Conservation (phyloP, 2,888 invertebrate genomes). For the Ormyrus rosae region DNA sequence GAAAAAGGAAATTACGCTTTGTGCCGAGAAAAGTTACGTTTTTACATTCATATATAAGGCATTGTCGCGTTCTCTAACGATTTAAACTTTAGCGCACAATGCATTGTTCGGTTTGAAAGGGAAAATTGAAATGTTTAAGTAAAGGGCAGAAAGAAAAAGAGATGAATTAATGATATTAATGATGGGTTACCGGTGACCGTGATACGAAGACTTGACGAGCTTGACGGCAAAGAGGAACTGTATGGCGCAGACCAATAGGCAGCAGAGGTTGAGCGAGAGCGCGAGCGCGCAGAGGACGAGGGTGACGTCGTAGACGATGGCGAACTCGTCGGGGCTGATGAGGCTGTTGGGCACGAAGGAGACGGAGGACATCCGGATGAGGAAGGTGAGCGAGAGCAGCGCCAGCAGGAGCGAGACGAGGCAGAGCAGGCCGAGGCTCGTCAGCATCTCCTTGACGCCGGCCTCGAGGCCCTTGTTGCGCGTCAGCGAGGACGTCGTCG, state of each 20-base stretch:
- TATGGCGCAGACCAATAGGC: slow-evolving; percentile 93
- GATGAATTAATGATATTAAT: background rate
- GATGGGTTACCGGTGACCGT: slow-evolving; percentile 69
- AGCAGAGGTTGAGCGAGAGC: slow-evolving; percentile 91
- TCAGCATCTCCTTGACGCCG: slow-evolving; percentile 87
- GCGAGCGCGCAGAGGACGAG: slow-evolving; percentile 93
- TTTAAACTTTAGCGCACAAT: no score
- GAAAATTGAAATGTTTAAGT: no score
- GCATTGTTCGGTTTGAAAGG: no score
- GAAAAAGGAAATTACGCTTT: no score
- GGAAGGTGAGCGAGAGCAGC: slow-evolving; percentile 88
- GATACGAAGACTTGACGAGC: slow-evolving; percentile 89
- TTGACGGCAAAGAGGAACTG: slow-evolving; percentile 96
- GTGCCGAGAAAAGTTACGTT: no score
- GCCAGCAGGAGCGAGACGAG: slow-evolving; percentile 90
- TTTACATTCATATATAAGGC: no score
- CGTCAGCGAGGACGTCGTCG: slow-evolving; percentile 67
- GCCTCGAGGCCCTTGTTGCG: slow-evolving; percentile 75
- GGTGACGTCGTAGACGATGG: slow-evolving; percentile 93
- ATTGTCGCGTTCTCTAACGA: no score
- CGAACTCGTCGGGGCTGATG: slow-evolving; percentile 87
- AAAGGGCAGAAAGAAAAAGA: no score
- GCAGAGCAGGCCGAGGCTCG: slow-evolving; percentile 90
- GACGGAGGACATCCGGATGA: slow-evolving; percentile 89
- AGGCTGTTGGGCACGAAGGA: slow-evolving; percentile 77